These are phyloP conservation scores for Lanistes nyassanus DNA, from an alignment of 1,140 invertebrate species.

Conservation along the genomic window DNA sequence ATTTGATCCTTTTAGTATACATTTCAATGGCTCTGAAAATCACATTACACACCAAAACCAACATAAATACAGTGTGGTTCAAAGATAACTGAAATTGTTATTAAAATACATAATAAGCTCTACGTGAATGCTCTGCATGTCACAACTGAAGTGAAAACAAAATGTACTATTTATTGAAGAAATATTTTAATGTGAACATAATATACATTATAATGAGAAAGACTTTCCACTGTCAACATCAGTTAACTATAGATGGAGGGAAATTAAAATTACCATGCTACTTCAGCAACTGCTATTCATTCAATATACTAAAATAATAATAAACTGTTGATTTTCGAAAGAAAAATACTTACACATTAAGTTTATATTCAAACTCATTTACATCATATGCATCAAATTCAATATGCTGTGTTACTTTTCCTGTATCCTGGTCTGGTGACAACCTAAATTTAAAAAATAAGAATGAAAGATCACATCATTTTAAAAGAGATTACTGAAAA, in stretches of 20 bases:
- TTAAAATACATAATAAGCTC: background rate
- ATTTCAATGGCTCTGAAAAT: constrained; percentile 62
- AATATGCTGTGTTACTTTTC: constrained; percentile 62
- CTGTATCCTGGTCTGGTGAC: constrained; percentile 56
- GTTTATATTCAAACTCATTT: constrained; percentile 67
- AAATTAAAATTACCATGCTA: too few relatives aligned
- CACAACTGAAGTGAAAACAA: background rate
- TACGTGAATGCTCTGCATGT: background rate
- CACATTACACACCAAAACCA: too few relatives aligned
- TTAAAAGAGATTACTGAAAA: background rate
- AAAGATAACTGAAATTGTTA: background rate
- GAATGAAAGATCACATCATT: background rate
- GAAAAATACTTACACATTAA: constrained; percentile 59
- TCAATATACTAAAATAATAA: too few relatives aligned
- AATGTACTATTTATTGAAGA: background rate
- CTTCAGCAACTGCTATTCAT: too few relatives aligned
- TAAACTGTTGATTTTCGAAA: background rate
- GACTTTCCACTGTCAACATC: too few relatives aligned
- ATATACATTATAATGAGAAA: too few relatives aligned
- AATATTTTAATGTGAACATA: too few relatives aligned
- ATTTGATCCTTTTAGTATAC: constrained; percentile 66
- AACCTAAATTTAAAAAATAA: constrained; percentile 42
- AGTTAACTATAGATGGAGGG: too few relatives aligned
- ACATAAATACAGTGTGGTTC: too few relatives aligned
- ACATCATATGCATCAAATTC: constrained; percentile 66